Base-by-base conservation (phyloP, 2,113 vertebrate species). In the Embiotoca jacksoni region DNA sequence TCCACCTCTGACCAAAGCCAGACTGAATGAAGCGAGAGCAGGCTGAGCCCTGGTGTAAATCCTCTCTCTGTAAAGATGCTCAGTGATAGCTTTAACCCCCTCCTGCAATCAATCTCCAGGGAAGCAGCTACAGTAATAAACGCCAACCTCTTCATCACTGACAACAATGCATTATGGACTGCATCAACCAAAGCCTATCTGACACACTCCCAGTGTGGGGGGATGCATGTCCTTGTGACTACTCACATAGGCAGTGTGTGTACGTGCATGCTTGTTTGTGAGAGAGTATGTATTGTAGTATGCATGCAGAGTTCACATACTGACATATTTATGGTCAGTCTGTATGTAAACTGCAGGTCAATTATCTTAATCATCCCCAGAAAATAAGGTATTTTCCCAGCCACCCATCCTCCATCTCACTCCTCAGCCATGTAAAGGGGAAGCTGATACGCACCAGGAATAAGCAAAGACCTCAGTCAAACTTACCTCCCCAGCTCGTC, bases 401-500 rank as follows among this genome's bases (percentile, higher is more conserved):
- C n/a, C 5, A 13, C 11, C 7, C 64, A 15, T 6, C 36, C 41
- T 47, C n/a, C 11, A 15, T 9, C 37, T 32, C 10, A 44, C 41
- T 11, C 35, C 16, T 47, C 53, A 2, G 7, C 0, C 44, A 35
- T 3, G 8, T 50, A 69, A 78, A 61, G 0, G 10, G 72, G 68
- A 87, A 83, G 84, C 76, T 72, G 1, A 11, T 7, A 35, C 56
- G 53, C 56, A 5, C 60, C 3, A 37, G 10, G 0, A 82, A 76
- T 0, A 23, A 65, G 3, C 2, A n/a, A 7, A 41, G n/a, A 59
- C 2, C 11, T n/a, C 0, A 33, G 31, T n/a, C 1, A 16, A 63
- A 82, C 93, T 75, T 93, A 98, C 97, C 97, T 98, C 90, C 97
- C 97, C 37, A 99, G 96, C 76, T 98, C 97, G 82, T 98, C 96